A percentile compares a stretch with the other conserved stretches of the same genome.
phyloP scores from a whole-genome alignment of 2,113 vertebrate genomes.

The Phoenicopterus ruber region DNA sequence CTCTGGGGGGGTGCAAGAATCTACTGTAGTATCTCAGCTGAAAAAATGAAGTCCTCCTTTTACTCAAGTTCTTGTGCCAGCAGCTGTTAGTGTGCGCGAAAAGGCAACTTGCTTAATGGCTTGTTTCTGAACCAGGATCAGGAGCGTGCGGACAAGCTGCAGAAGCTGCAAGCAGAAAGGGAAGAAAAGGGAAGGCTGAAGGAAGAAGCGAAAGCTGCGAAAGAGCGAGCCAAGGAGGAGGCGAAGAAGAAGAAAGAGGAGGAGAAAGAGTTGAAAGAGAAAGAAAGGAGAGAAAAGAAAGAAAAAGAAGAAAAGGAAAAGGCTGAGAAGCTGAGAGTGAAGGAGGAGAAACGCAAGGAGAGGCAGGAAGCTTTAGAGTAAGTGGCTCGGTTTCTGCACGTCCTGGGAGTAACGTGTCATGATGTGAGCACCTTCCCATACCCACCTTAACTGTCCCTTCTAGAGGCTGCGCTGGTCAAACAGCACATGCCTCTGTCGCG shows the following conservation, averaged over 20 bases:
- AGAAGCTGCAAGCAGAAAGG: conserved; percentile 72
- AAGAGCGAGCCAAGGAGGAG: conserved; percentile 82
- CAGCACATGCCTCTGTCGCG: accelerated
- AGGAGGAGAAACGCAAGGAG: conserved; percentile 90
- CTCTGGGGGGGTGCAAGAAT: not conserved
- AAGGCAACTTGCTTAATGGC: not conserved
- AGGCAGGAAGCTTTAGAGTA: conserved; percentile 86
- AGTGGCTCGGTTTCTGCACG: conserved; percentile 46
- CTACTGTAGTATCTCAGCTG: not conserved
- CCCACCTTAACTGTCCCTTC: not conserved
- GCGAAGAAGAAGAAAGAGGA: conserved; percentile 85
- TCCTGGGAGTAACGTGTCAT: accelerated
- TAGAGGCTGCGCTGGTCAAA: not conserved
- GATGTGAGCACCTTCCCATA: no score
- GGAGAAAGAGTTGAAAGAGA: conserved; percentile 88
- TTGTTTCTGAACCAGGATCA: conserved; percentile 58
- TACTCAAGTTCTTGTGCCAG: accelerated
- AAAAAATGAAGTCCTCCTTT: accelerated
- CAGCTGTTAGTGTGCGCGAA: not conserved
- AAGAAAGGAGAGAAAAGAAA: conserved; percentile 80
- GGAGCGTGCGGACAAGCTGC: conserved; percentile 78
- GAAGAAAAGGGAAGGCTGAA: conserved; percentile 84
- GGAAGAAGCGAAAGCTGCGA: conserved; percentile 75
- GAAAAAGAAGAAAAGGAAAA: conserved; percentile 80
- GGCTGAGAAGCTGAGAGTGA: conserved; percentile 84